A percentile compares a stretch with the other conserved stretches of the same genome.
Conservation (phyloP, 2,888 invertebrate species). For the Drosophila glabriapex region DNA sequence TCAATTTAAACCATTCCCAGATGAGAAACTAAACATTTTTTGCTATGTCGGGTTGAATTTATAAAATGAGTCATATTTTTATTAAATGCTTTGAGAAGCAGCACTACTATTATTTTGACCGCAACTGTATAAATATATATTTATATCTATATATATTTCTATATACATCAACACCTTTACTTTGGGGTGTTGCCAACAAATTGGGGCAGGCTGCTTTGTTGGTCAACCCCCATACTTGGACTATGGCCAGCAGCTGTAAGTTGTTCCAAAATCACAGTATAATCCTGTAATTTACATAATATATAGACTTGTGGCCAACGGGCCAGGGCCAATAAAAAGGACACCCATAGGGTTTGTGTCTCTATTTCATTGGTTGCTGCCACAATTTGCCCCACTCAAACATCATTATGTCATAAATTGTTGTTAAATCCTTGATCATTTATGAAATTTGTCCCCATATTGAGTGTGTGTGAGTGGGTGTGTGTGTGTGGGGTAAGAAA, state of each 20-base stretch:
- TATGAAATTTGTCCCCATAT: slow-evolving; percentile 74
- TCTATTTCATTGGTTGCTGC: slow-evolving; percentile 44
- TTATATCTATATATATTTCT: not conserved
- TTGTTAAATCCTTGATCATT: slow-evolving; percentile 79
- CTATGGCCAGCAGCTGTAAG: slow-evolving; percentile 65
- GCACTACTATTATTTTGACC: not conserved
- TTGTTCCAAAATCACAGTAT: slow-evolving; percentile 75
- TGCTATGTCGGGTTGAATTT: not conserved
- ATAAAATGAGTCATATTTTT: not conserved
- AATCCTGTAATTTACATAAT: slow-evolving; percentile 82
- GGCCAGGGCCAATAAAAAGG: slow-evolving; percentile 44
- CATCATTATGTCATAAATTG: slow-evolving; percentile 80
- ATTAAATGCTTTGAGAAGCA: not conserved
- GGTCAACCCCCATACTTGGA: slow-evolving; percentile 40
- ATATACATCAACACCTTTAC: slow-evolving; percentile 52
- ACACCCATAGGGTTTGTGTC: slow-evolving; percentile 19
- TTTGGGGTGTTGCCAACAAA: slow-evolving; percentile 24
- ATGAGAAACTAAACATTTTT: not conserved
- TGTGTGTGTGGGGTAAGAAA: slow-evolving; percentile 4
- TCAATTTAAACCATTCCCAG: not conserved
- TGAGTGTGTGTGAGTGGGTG: slow-evolving; percentile 9
- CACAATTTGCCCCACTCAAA: slow-evolving; percentile 70
- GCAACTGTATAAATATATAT: not conserved
- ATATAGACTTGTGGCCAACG: slow-evolving; percentile 54
- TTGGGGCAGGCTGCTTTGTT: slow-evolving; percentile 39